Evolutionary conservation across 2,888 invertebrate genomes (phyloP), one percentile per base, ranked within the genome.

Genomic region (Acanthosepion pharaonis): DNA sequence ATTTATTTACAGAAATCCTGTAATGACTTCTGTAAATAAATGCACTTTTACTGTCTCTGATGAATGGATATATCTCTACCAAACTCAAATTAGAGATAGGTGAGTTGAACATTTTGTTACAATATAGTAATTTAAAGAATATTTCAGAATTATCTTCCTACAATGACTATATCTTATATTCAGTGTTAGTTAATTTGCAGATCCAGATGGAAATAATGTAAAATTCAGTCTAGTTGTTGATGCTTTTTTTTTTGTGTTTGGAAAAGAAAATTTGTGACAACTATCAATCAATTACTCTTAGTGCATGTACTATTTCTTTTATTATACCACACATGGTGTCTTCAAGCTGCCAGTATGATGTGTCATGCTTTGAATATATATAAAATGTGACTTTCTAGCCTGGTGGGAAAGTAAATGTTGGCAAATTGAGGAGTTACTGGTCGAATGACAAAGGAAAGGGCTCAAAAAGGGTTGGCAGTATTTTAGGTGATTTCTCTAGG

Each of bases 401-500:
- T 33, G 78, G 15, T n/a, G 33, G 78, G 28, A 11, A 78, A 78
- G 28, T n/a, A 11, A 78, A n/a, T 78, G 28, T 78, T 78, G 78
- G 78, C n/a, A 78, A 78, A 78, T n/a, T 78, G n/a, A 78, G 20
- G 78, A 78, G 33, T 78, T 78, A 78, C 33, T 78, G 5, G 78
- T 78, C 33, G n/a, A n/a, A 78, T 78, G 78, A 78, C 33, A 33
- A 78, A 33, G 33, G 78, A 78, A 78, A 78, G 78, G 33, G n/a
- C 78, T 15, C n/a, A 33, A 15, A 15, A 78, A n/a, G 11, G 28
- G n/a, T 25, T 59, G 59, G 23, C 6, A 59, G 59, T 59, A 59
- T 78, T 78, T 78, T 78, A 78, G n/a, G 78, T 78, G 78, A 78
- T 78, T 78, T 78, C 78, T 78, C 78, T n/a, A 18, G 78, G n/a